Base-by-base conservation (phyloP, 2,888 invertebrate species). In the Drosophila incognita region DNA sequence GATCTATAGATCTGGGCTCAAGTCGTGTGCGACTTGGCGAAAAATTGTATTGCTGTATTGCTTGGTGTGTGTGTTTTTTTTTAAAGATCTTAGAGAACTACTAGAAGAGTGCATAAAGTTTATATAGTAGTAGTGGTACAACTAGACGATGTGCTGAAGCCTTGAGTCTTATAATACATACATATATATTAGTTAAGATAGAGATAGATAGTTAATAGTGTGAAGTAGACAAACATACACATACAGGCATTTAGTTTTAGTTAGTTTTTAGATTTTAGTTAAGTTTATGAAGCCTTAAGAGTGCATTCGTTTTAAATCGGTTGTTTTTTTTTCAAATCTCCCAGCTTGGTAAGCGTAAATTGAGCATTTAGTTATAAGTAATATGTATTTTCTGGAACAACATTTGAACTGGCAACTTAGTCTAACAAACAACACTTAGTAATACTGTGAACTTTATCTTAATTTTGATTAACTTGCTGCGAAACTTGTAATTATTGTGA, bases 181-280 rank as follows among this genome's bases (percentile, higher is more conserved):
- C 29, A 56, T 27, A 38, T 60, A 42, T 46, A n/a, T 56, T 36
- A 66, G 61, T 62, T 68, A 64, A 60, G 40, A 60, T 74, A 82
- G 49, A 72, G 51, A 31, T 66, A 58, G 57, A 69, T 70, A 76
- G 72, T 59, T 72, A 33, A 29, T 59, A 62, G 49, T 69, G 77
- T 77, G 72, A 78, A 70, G 83, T 68, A 80, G 89, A 83, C 70
- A 82, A 73, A 80, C 83, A 82, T 79, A 82, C 82, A 79, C 79
- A 82, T 79, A 82, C 82, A 81, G 78, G 79, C 79, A 79, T 72
- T 81, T 63, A 65, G 58, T 59, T 24, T 36, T 69, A 65, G 51
- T 54, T 66, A 18, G 33, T 64, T 59, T 53, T 56, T 60, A 73
- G 60, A 79, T 40, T 67, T 60, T n/a, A 38, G 60, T 69, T 65